These are phyloP conservation scores for Beroe forskalii DNA, from an alignment of 37 sponge, comb jelly and placozoan genomes.

Conservation along the genomic window DNA sequence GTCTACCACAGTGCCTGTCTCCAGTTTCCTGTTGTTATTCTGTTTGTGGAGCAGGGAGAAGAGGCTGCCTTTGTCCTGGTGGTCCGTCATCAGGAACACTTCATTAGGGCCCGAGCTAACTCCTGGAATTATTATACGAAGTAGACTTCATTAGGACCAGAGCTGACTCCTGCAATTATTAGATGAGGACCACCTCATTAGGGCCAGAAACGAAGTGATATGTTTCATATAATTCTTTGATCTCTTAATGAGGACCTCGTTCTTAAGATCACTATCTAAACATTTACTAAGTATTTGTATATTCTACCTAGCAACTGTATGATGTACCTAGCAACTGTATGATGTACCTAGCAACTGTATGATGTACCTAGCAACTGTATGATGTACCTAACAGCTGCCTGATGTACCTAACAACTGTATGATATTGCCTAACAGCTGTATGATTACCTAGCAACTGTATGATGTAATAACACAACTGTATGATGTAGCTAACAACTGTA, in stretches of 20 bases:
- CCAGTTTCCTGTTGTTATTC: background rate
- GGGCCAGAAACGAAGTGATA: background rate
- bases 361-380: too few species aligned
- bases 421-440: too few species aligned
- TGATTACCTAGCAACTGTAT: too few species aligned
- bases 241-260: too few species aligned
- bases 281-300: background rate
- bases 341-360: too few species aligned
- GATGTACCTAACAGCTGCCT: too few species aligned
- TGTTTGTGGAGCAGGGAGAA: slow-evolving; percentile 22
- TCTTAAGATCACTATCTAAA: too few species aligned
- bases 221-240: too few species aligned
- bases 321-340: background rate
- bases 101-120: slow-evolving; percentile 15
- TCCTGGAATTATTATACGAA: background rate
- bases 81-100: background rate
- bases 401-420: too few species aligned
- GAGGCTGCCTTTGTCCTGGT: background rate
- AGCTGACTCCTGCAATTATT: background rate
- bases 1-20: background rate
- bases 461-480: background rate
- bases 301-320: background rate
- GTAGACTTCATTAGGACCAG: background rate
- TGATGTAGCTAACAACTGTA: background rate
- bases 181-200: background rate